phyloP scores from a whole-genome alignment of 2,797 vertebrate genomes.

The Naso thynnoides region DNA sequence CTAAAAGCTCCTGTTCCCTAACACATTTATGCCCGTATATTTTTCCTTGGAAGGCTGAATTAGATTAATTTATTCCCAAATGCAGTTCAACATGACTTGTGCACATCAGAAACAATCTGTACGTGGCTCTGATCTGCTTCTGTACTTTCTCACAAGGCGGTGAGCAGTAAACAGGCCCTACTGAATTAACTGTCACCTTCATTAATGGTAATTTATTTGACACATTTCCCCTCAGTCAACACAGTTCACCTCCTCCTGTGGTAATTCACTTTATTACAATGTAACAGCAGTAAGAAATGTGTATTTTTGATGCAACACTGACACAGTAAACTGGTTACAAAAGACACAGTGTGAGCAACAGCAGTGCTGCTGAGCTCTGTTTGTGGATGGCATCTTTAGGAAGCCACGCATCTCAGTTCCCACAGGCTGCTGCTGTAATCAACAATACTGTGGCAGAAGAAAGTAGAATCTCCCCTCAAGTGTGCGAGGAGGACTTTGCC shows the following conservation, averaged over 20 bases:
- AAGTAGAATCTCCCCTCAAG: constrained; percentile 25
- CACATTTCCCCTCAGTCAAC: constrained; percentile 10
- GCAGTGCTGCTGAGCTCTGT: constrained; percentile 4
- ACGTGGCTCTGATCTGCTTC: background rate
- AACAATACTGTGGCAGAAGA: constrained; percentile 19
- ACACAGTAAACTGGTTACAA: constrained; percentile 39
- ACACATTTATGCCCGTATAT: background rate
- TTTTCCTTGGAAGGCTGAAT: background rate
- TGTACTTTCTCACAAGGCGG: background rate
- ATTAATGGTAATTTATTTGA: background rate
- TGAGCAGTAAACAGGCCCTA: background rate
- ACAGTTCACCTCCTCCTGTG: constrained; percentile 28
- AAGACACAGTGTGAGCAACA: constrained; percentile 28
- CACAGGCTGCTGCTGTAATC: constrained; percentile 26
- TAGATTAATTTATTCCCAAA: background rate
- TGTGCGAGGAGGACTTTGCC: constrained; percentile 26
- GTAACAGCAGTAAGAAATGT: constrained; percentile 35
- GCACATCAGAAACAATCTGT: background rate
- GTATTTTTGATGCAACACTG: constrained; percentile 22
- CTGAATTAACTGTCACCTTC: background rate
- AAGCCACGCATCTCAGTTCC: constrained; percentile 21
- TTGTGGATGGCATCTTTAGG: background rate
- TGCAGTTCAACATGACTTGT: constrained; percentile 1
- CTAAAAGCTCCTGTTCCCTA: background rate
- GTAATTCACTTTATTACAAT: constrained; percentile 67